Conservation (phyloP, 2,113 vertebrate species). For the Phainopepla nitens region DNA sequence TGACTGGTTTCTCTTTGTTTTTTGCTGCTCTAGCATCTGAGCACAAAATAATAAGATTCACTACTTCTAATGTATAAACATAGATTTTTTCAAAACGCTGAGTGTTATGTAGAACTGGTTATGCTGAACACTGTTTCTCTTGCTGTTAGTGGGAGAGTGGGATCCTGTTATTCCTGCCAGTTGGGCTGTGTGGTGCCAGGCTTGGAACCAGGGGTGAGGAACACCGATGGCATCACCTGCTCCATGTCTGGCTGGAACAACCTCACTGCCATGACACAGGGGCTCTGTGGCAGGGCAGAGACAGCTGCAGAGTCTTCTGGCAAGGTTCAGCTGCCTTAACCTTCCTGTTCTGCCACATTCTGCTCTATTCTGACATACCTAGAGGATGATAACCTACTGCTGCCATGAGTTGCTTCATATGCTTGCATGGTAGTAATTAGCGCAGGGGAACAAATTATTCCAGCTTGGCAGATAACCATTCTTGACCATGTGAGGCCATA, state of each 20-base stretch:
- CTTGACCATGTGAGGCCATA: neutral
- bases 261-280: neutral
- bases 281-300: neutral
- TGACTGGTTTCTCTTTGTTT: neutral
- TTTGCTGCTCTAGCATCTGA: neutral
- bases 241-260: neutral
- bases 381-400: neutral
- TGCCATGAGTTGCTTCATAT: neutral
- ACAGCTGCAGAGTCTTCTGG: neutral
- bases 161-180: neutral
- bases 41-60: neutral
- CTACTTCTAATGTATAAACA: neutral
- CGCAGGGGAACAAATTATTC: neutral
- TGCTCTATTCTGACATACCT: conserved; percentile 16
- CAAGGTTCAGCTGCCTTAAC: neutral
- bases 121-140: neutral
- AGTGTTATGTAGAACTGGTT: neutral
- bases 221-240: neutral
- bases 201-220: neutral
- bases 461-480: conserved; percentile 12
- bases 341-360: neutral
- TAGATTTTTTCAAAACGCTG: neutral
- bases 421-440: neutral
- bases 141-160: neutral
- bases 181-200: neutral